These are phyloP conservation scores for Trachelus troglodyta DNA, from an alignment of 2,888 invertebrate species.

Conservation along the genomic window DNA sequence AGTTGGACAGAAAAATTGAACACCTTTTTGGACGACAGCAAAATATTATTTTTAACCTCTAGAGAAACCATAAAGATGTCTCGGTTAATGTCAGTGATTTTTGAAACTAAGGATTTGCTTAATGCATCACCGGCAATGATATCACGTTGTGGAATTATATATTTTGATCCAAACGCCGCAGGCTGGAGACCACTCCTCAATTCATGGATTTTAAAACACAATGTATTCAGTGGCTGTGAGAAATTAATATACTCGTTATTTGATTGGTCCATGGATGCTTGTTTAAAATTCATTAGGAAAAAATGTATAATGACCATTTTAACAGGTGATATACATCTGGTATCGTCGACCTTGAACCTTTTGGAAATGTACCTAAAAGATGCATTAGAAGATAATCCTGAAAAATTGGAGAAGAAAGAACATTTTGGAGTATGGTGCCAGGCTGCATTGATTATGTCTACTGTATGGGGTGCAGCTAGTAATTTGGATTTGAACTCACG, in stretches of 20 bases:
- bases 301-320: conserved; percentile 63
- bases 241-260: conserved; percentile 59
- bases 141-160: conserved; percentile 74
- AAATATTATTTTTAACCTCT: conserved; percentile 70
- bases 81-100: conserved; percentile 69
- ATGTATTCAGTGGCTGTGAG: conserved; percentile 41
- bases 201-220: conserved; percentile 65
- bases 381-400: conserved; percentile 47
- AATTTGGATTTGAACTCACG: conserved; percentile 66
- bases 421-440: conserved; percentile 69
- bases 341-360: conserved; percentile 57
- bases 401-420: conserved; percentile 58
- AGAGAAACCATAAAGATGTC: conserved; percentile 72
- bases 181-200: conserved; percentile 70
- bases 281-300: conserved; percentile 68
- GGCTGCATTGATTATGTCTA: conserved; percentile 68
- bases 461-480: conserved; percentile 70
- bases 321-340: conserved; percentile 59
- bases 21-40: conserved; percentile 71
- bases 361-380: conserved; percentile 60
- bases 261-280: conserved; percentile 72
- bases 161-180: conserved; percentile 69
- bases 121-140: conserved; percentile 72
- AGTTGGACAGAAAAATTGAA: conserved; percentile 73
- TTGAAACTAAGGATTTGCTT: conserved; percentile 72